Percentiles rank a stretch among this genome's conserved stretches.
Conservation (phyloP, 2,113 vertebrate species). For the Atractosteus spatula region DNA sequence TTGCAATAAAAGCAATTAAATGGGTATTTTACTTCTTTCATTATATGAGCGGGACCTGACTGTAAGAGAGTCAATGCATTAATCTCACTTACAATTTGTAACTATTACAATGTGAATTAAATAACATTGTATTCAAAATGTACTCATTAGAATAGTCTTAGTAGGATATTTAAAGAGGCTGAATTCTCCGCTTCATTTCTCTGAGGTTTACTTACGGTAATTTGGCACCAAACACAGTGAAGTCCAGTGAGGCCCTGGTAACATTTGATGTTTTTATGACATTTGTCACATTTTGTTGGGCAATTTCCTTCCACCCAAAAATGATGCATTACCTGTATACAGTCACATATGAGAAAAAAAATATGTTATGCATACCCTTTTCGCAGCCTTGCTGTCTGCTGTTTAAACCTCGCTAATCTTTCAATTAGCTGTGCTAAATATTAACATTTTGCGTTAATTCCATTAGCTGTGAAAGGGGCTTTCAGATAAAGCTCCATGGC, state of each 20-base stretch:
- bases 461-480: constrained; percentile 41
- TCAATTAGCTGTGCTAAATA: constrained; percentile 50
- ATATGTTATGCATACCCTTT: constrained; percentile 13
- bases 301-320: constrained; percentile 96
- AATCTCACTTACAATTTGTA: no score
- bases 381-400: not conserved
- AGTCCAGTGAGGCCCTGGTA: constrained; percentile 92
- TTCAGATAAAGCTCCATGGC: constrained; percentile 37
- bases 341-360: constrained; percentile 11
- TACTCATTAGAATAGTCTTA: no score
- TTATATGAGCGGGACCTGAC: no score
- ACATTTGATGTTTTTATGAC: constrained; percentile 94
- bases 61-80: no score
- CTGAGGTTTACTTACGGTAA: constrained; percentile 77
- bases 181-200: constrained; percentile 4
- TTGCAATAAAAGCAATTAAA: no score
- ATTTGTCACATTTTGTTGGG: constrained; percentile 89
- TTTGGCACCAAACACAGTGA: constrained; percentile 95
- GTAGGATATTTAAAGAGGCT: no score
- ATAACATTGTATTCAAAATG: no score
- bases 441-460: constrained; percentile 47
- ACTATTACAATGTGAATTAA: no score
- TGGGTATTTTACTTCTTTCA: no score
- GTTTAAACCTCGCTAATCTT: constrained; percentile 40
- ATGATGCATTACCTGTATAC: constrained; percentile 84